Evolutionary conservation across 1,140 invertebrate species (phyloP), one percentile per base, ranked within the genome.

Genomic region (Sminthurides bifidus): DNA sequence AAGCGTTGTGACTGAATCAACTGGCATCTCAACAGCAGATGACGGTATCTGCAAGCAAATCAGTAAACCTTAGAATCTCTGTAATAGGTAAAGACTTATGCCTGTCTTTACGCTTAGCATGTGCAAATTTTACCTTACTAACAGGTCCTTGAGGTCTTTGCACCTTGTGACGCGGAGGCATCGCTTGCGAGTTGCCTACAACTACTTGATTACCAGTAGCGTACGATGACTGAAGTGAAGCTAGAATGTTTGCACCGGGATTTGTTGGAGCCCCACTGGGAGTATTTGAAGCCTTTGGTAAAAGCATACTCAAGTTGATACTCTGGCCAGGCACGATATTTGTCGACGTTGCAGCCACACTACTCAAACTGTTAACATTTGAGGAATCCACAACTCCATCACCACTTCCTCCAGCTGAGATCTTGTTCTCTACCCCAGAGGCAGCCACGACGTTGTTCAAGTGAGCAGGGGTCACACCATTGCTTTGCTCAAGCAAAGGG

Each of bases 21-120:
- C 88, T 40, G 79, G 92, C 92, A 96, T 96, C 71, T 95, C 91
- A 27, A 96, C 92, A 43, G 91, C 92, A 56, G 81, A 87, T 17
- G 87, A 80, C 31, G 91, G 92, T 65, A 96, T 95, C 81, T 85
- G 66, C 19, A 71, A 69, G 6, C 5, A 1, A 29, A 59, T 33
- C 17, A 48, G 17, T 46, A 23, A n/a, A 59, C 29, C 6, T 6
- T n/a, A 33, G 6, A 33, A 55, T 46, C 5, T 24, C 27, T 21
- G 29, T 8, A 33, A 52, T 29, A 35, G 14, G 41, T 31, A 41
- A 10, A 33, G 8, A 53, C 26, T 27, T 19, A 41, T 26, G 26
- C 26, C 44, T 33, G 14, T 45, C n/a, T 33, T 21, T 23, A 48
- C 23, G 23, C 14, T 23, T 17, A 44, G 30, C 15, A 41, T 41